A percentile compares a stretch with the other conserved stretches of the same genome.
phyloP scores from a whole-genome alignment of 2,113 vertebrate genomes.

The Hyaena hyaena region DNA sequence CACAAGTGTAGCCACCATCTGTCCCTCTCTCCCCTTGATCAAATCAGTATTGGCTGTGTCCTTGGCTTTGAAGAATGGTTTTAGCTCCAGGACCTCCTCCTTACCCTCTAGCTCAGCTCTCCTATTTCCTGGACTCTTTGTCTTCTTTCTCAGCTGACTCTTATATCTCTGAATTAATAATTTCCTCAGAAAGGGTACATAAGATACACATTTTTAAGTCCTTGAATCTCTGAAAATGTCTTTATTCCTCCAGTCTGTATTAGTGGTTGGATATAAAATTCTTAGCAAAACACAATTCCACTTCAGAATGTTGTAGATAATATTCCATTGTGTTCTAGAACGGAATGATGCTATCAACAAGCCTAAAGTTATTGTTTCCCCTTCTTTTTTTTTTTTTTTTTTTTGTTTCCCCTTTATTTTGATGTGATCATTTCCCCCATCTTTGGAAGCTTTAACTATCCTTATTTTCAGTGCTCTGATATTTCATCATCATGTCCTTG shows the following conservation, averaged over 20 bases:
- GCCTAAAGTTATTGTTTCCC: not conserved
- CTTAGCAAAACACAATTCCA: not conserved
- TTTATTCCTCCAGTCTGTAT: not conserved
- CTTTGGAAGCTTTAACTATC: not conserved
- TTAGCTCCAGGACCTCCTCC: not conserved
- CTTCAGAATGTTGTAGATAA: not conserved
- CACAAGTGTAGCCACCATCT: not conserved
- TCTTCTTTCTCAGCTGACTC: not conserved
- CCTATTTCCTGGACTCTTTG: not conserved
- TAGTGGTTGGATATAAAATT: slow-evolving; percentile 4
- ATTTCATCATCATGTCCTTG: not conserved
- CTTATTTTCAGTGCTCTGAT: not conserved
- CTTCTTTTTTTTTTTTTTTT: not conserved
- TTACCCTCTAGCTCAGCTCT: not conserved
- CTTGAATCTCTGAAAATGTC: not conserved
- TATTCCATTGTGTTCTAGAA: not conserved
- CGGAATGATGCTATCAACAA: not conserved
- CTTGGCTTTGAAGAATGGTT: not conserved
- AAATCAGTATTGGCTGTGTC: not conserved
- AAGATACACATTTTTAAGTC: not conserved
- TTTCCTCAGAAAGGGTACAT: not conserved
- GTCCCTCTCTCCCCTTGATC: not conserved
- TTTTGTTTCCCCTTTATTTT: not conserved
- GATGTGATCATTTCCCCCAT: not conserved
- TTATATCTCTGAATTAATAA: not conserved